Evolutionary conservation across 2,888 invertebrate species (phyloP).

Genomic region (Hirtodrosophila alboralis): DNA sequence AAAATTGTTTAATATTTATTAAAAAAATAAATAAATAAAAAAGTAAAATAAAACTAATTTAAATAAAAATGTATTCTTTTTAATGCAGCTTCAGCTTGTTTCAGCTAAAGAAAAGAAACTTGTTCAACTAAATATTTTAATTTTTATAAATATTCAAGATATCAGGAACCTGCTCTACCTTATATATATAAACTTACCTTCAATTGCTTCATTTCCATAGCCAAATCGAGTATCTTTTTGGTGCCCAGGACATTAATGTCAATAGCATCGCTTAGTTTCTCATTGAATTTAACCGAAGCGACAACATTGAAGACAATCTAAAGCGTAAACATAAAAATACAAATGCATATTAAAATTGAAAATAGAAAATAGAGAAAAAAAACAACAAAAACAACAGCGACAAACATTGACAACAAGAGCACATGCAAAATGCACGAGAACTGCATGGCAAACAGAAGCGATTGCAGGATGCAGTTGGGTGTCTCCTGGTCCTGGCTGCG

Average conservation of each 20-base stretch:
- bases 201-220: constrained; percentile 83
- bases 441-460: constrained; percentile 71
- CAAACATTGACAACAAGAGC: constrained; percentile 33
- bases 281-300: constrained; percentile 85
- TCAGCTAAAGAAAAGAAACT: too few species aligned
- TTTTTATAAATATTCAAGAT: too few species aligned
- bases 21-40: too few species aligned
- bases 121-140: too few species aligned
- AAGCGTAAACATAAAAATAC: constrained; percentile 27
- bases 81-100: too few species aligned
- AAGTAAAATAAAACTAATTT: too few species aligned
- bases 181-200: too few species aligned
- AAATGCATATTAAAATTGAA: constrained; percentile 63
- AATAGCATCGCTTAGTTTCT: constrained; percentile 84
- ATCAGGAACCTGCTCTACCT: too few species aligned
- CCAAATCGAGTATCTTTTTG: constrained; percentile 84
- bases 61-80: too few species aligned
- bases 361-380: constrained; percentile 24
- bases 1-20: too few species aligned
- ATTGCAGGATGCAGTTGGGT: constrained; percentile 44
- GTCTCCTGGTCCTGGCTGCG: constrained; percentile 43
- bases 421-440: constrained; percentile 71
- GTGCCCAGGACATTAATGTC: constrained; percentile 84
- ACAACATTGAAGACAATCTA: constrained; percentile 85
- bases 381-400: constrained; percentile 19